Evolutionary conservation across 30 jellyfish, hydroid and myxozoan genomes (phyloP).

Genomic region (Catostylus mosaicus): DNA sequence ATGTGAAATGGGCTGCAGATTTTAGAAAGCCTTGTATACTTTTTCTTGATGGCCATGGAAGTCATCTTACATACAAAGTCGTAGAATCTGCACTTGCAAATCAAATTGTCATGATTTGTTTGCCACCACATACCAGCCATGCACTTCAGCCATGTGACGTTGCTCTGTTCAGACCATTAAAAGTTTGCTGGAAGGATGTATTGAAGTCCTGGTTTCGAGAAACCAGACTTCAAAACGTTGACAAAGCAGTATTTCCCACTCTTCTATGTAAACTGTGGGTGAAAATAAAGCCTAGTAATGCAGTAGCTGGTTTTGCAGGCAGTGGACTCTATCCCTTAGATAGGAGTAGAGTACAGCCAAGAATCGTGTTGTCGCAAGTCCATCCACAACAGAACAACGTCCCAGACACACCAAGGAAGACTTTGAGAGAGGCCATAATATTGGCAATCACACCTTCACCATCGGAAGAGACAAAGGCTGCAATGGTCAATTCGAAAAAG

Average conservation of each 20-base stretch:
- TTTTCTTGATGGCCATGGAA: conserved; percentile 71
- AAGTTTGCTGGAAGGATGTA: conserved; percentile 34
- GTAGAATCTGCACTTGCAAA: conserved; percentile 56
- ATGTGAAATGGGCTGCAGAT: conserved; percentile 31
- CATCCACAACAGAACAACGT: conserved; percentile 1
- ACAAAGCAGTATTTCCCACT: conserved; percentile 55
- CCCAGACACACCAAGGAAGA: conserved; percentile 35
- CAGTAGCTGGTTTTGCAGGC: conserved; percentile 46
- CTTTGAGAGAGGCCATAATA: conserved; percentile 32
- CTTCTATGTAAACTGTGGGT: conserved; percentile 28
- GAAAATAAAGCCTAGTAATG: conserved; percentile 31
- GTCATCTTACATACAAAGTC: conserved; percentile 56
- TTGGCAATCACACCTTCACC: conserved; percentile 28
- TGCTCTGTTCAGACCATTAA: conserved; percentile 37
- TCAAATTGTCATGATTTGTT: conserved; percentile 45
- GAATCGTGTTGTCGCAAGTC: conserved; percentile 12
- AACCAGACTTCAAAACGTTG: conserved; percentile 40
- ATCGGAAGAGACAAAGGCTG: conserved; percentile 30
- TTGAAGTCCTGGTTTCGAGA: conserved; percentile 35
- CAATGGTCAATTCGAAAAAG: conserved; percentile 32
- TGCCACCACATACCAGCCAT: conserved; percentile 72
- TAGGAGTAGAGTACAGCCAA: conserved; percentile 7
- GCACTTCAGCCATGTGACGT: conserved; percentile 68
- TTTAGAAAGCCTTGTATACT: conserved; percentile 57
- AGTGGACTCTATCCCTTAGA: conserved; percentile 50